These are phyloP conservation scores for Metallyticus violacea DNA, from an alignment of 2,888 invertebrate genomes.

Conservation along the genomic window DNA sequence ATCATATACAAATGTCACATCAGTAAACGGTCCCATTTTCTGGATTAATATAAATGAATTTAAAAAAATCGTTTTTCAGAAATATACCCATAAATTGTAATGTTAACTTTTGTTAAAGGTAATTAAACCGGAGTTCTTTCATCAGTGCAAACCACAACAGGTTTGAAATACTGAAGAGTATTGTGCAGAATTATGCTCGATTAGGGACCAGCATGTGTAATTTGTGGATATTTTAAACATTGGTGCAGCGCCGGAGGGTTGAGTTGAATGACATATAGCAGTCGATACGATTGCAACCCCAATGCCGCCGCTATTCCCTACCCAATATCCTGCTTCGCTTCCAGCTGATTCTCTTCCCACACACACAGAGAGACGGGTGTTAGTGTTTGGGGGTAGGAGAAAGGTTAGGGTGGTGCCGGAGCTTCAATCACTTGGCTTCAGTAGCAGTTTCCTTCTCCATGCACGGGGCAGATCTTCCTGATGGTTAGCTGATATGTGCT, in stretches of 20 bases:
- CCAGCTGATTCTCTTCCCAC: neutral
- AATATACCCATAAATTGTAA: too few relatives aligned
- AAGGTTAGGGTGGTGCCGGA: too few relatives aligned
- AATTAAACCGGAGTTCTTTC: too few relatives aligned
- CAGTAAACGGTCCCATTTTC: too few relatives aligned
- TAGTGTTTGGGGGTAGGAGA: too few relatives aligned
- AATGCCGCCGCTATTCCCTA: neutral
- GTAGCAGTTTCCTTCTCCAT: neutral
- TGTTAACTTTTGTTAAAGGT: too few relatives aligned
- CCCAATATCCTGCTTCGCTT: neutral
- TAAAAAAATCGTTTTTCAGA: too few relatives aligned
- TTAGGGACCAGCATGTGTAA: neutral
- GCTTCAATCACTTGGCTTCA: too few relatives aligned
- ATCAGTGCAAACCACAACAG: neutral
- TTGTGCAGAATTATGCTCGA: neutral
- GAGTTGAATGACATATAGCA: neutral
- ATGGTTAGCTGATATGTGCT: neutral
- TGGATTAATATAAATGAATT: too few relatives aligned
- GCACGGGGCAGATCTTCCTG: neutral
- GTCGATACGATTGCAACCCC: neutral
- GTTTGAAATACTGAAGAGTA: too few relatives aligned
- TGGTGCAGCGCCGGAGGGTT: neutral
- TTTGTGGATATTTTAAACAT: neutral
- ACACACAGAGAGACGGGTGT: too few relatives aligned
- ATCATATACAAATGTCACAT: too few relatives aligned